These are phyloP conservation scores for Ctenomys sociabilis DNA, from an alignment of 2,113 vertebrate genomes.

Conservation along the genomic window DNA sequence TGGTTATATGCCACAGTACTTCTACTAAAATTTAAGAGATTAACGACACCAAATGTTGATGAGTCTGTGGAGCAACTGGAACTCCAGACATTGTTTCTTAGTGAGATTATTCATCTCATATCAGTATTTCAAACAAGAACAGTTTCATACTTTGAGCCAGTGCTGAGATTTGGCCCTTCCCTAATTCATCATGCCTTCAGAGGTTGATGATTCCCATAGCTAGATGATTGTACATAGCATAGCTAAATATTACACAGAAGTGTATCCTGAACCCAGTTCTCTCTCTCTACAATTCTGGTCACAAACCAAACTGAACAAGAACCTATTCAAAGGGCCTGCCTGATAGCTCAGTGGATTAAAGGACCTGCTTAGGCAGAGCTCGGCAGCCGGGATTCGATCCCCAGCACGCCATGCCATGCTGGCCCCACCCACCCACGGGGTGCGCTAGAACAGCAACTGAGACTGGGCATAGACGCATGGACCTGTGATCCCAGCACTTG, in stretches of 20 bases:
- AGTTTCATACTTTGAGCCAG: neutral
- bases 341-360: too few relatives aligned
- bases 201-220: neutral
- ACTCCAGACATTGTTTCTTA: neutral
- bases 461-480: too few relatives aligned
- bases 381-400: too few relatives aligned
- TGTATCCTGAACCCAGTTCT: neutral
- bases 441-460: too few relatives aligned
- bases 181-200: conserved; percentile 16
- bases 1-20: conserved; percentile 17
- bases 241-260: neutral
- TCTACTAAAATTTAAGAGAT: conserved; percentile 32
- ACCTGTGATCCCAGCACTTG: too few relatives aligned
- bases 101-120: neutral
- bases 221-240: neutral
- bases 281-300: neutral
- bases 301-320: neutral
- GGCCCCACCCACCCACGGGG: too few relatives aligned
- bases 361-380: too few relatives aligned
- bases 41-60: conserved; percentile 55
- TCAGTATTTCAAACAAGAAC: neutral
- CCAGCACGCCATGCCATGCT: too few relatives aligned
- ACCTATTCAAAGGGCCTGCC: neutral
- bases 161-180: neutral
- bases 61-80: conserved; percentile 56